Evolutionary conservation across 2,888 invertebrate species (phyloP), one percentile per base, ranked within the genome.

Genomic region (Perizoma affinitatum): DNA sequence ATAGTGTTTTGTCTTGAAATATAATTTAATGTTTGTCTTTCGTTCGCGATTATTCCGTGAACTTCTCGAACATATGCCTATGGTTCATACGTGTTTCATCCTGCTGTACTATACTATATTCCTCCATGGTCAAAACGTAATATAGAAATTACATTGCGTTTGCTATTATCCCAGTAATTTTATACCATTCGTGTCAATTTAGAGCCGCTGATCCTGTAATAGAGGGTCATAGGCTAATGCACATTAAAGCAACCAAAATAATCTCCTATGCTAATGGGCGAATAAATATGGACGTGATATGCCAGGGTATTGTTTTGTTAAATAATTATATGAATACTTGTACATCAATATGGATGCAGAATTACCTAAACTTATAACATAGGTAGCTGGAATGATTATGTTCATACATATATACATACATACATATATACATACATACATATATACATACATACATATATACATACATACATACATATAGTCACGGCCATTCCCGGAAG

Each of bases 211-310:
- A 70, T 68, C 66, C 58, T 68, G 68, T 68, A 69, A 69, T 66
- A 63, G 58, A 71, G 76, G 67, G 75, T 77, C 76, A 63, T 58
- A 73, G 75, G 75, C 74, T 82, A 82, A 79, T 75, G 76, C 64
- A 71, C 74, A 79, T 83, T 81, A 80, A 10, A 54, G 35, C 54
- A 44, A 44, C 50, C 44, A 52, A 58, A 62, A 62, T 62, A 62
- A 58, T 58, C 43, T 58, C 40, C 52, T 55, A 55, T 58, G 63
- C 58, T 63, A 63, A 63, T 63, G 55, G 41, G 55, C 45, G 8
- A 49, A 53, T 58, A 55, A 63, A 55, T 49, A 52, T n/a, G 41
- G 55, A 63, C 63, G 63, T 63, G 63, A 63, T 58, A 63, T 63
- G 63, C 55, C 63, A 58, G 43, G 58, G 51, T 52, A 52, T 51